Conservation (phyloP, 2,113 vertebrate species). For the Sminthopsis crassicaudata region DNA sequence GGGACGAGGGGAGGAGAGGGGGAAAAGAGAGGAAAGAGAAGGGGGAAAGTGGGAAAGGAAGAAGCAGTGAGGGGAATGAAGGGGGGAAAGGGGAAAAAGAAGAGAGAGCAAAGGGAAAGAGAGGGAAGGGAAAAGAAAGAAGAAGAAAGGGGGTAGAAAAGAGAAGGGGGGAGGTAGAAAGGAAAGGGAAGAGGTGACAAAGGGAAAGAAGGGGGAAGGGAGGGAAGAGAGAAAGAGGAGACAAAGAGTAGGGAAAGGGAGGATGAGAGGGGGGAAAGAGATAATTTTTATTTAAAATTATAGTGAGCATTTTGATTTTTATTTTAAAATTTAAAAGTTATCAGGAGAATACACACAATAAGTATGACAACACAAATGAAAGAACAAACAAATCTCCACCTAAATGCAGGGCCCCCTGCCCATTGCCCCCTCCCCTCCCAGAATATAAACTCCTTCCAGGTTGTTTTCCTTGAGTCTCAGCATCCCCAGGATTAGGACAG, state of each 20-base stretch:
- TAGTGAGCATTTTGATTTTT: conserved; percentile 3
- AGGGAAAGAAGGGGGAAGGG: not conserved
- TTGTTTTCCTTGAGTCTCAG: not conserved
- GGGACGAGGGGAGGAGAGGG: not conserved
- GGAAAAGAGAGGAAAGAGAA: not conserved
- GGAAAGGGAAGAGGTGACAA: not conserved
- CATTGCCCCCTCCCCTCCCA: not conserved
- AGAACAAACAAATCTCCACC: not conserved
- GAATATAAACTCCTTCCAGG: not conserved
- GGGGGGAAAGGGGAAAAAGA: not conserved
- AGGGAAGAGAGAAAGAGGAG: not conserved
- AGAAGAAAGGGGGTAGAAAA: too few species aligned
- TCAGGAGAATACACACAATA: not conserved
- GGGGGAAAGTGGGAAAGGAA: not conserved
- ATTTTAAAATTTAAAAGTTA: not conserved
- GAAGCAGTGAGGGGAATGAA: too few species aligned
- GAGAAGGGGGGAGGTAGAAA: not conserved
- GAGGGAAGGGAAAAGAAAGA: too few species aligned
- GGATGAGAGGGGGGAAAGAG: not conserved
- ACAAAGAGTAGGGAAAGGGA: not conserved
- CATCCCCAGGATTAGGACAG: not conserved
- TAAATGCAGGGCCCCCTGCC: not conserved
- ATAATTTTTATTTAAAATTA: not conserved
- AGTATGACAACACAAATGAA: not conserved
- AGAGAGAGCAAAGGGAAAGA: too few species aligned